These are phyloP conservation scores for Itoplectis maculator DNA, from an alignment of 2,888 invertebrate genomes.

Conservation along the genomic window DNA sequence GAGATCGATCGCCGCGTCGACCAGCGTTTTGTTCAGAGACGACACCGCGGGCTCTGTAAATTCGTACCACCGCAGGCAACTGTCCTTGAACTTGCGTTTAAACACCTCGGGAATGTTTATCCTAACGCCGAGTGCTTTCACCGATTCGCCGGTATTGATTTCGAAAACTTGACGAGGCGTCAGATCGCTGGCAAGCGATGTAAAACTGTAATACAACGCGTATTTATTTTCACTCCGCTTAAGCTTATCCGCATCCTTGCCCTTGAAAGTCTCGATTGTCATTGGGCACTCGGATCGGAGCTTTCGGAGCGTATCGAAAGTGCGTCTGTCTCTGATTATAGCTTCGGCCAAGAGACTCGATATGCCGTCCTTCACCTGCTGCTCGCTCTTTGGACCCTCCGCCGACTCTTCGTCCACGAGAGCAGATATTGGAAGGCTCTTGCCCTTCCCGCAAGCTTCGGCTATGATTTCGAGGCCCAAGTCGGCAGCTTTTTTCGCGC, in stretches of 20 bases:
- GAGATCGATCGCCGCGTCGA: slow-evolving; percentile 87
- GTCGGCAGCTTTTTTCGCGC: slow-evolving; percentile 92
- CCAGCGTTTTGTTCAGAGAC: slow-evolving; percentile 79
- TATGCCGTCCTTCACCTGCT: slow-evolving; percentile 88
- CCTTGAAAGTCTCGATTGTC: slow-evolving; percentile 79
- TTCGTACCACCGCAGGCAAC: slow-evolving; percentile 70
- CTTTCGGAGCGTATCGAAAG: slow-evolving; percentile 89
- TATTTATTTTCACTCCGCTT: slow-evolving; percentile 90
- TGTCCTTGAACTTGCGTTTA: slow-evolving; percentile 86
- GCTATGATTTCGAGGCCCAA: slow-evolving; percentile 91
- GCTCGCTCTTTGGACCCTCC: slow-evolving; percentile 85
- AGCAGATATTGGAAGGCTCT: slow-evolving; percentile 71
- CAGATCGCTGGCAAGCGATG: slow-evolving; percentile 87
- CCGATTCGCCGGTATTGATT: slow-evolving; percentile 93
- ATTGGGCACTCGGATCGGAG: slow-evolving; percentile 82
- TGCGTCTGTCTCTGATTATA: slow-evolving; percentile 91
- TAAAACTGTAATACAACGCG: slow-evolving; percentile 92
- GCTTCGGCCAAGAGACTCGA: slow-evolving; percentile 93
- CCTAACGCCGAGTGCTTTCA: slow-evolving; percentile 91
- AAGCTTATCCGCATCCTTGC: slow-evolving; percentile 68
- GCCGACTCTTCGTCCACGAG: slow-evolving; percentile 84
- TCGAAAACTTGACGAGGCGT: slow-evolving; percentile 95
- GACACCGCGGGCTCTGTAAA: slow-evolving; percentile 58
- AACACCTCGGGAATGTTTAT: slow-evolving; percentile 89
- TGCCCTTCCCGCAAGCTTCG: slow-evolving; percentile 75